These are phyloP conservation scores for Dynastes grantii DNA, from an alignment of 2,888 invertebrate species.

Conservation along the genomic window DNA sequence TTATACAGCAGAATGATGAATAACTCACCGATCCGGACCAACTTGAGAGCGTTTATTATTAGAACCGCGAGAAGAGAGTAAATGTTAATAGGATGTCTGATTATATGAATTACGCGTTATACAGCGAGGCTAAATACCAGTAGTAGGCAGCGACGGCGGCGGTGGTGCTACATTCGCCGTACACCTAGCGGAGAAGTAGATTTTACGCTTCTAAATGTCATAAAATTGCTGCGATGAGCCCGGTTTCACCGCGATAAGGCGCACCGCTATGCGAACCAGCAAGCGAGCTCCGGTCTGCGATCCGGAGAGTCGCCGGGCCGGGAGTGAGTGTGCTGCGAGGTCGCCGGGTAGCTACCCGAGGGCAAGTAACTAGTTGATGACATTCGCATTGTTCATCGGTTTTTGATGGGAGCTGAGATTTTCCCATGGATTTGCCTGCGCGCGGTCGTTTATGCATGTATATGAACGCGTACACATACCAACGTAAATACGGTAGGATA, in stretches of 20 bases:
- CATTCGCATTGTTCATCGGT: conserved; percentile 46
- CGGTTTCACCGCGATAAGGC: neutral
- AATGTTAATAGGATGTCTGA: conserved; percentile 51
- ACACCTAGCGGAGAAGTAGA: neutral
- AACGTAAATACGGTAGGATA: conserved; percentile 29
- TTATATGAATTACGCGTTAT: conserved; percentile 44
- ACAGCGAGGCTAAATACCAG: conserved; percentile 49
- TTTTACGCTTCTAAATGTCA: conserved; percentile 47
- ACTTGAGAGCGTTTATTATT: conserved; percentile 45
- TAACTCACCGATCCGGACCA: conserved; percentile 19
- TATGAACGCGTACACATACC: conserved; percentile 2
- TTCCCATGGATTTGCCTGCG: conserved; percentile 42
- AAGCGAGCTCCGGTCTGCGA: no score
- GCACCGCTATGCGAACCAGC: neutral
- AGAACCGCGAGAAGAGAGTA: conserved; percentile 27
- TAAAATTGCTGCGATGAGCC: conserved; percentile 42
- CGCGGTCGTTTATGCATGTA: neutral
- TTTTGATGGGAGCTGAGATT: conserved; percentile 45
- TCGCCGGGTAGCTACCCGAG: conserved; percentile 38
- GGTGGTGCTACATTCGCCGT: conserved; percentile 42
- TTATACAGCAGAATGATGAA: conserved; percentile 39
- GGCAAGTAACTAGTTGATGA: conserved; percentile 46
- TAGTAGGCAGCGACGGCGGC: conserved; percentile 26
- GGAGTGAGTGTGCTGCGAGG: conserved; percentile 21
- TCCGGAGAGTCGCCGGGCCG: no score